Percentiles rank a stretch among this genome's conserved stretches.
Evolutionary conservation across 2,113 vertebrate genomes (phyloP).

Genomic region (Osmerus eperlanus): DNA sequence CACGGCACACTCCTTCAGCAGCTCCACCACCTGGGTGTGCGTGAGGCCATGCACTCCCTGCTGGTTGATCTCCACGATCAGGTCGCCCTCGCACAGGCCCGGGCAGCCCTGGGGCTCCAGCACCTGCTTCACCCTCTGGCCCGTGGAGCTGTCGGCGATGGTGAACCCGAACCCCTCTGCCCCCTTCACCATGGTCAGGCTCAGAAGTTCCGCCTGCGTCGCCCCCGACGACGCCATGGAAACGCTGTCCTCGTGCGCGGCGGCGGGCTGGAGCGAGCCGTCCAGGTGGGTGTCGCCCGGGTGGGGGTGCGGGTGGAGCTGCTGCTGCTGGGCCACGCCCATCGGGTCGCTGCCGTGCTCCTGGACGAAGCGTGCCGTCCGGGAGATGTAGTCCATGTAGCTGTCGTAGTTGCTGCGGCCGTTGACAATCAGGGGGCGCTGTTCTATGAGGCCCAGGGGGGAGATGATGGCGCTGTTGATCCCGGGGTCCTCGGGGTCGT

Average conservation of each 20-base stretch:
- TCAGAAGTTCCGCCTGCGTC: conserved; percentile 92
- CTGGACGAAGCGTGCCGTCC: conserved; percentile 89
- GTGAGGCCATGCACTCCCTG: conserved; percentile 88
- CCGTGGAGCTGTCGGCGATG: conserved; percentile 91
- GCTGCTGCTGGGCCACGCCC: conserved; percentile 64
- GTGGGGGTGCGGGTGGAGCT: conserved; percentile 72
- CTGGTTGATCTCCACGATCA: conserved; percentile 98
- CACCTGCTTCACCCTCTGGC: conserved; percentile 96
- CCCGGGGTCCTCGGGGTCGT: conserved; percentile 90
- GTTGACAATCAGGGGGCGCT: conserved; percentile 90
- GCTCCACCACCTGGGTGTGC: conserved; percentile 97
- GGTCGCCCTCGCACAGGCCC: conserved; percentile 94
- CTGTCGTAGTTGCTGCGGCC: conserved; percentile 94
- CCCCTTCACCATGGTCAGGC: conserved; percentile 97
- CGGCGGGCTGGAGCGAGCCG: conserved; percentile 81
- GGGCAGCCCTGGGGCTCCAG: conserved; percentile 96
- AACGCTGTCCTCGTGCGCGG: conserved; percentile 81
- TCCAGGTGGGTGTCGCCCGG: conserved; percentile 90
- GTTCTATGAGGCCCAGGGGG: conserved; percentile 92
- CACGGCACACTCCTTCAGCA: conserved; percentile 93
- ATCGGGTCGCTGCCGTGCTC: conserved; percentile 72
- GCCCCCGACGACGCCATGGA: conserved; percentile 96
- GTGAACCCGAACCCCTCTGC: conserved; percentile 96
- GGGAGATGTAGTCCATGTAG: conserved; percentile 96
- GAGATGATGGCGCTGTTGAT: conserved; percentile 82